A percentile compares a stretch with the other conserved stretches of the same genome.
These are phyloP conservation scores for Microtus richardsoni DNA, from an alignment of 2,113 vertebrate genomes.

Conservation along the genomic window DNA sequence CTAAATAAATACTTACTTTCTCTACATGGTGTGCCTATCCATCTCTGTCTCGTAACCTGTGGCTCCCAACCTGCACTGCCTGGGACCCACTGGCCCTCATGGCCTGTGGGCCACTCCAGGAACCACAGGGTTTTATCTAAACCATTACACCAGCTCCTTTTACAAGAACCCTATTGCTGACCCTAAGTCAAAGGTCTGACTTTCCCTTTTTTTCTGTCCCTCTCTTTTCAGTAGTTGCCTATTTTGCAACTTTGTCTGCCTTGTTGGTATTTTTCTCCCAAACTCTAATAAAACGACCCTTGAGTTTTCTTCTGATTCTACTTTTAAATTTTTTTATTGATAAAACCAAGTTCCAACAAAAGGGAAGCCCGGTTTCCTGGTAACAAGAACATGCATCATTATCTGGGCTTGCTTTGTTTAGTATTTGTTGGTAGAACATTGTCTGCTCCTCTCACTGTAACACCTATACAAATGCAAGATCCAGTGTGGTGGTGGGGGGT, in stretches of 20 bases:
- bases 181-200: neutral
- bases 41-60: too few relatives aligned
- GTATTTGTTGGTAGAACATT: neutral
- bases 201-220: neutral
- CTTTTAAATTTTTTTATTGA: neutral
- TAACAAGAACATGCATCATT: neutral
- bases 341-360: neutral
- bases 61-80: too few relatives aligned
- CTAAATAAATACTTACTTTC: too few relatives aligned
- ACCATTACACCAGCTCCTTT: too few relatives aligned
- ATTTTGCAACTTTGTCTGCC: neutral
- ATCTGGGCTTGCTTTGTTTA: conserved; percentile 5
- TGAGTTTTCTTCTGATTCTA: neutral
- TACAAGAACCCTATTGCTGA: neutral
- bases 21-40: too few relatives aligned
- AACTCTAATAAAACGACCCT: neutral
- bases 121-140: too few relatives aligned
- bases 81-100: too few relatives aligned
- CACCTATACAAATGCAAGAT: neutral
- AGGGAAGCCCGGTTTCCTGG: neutral
- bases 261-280: neutral
- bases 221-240: neutral
- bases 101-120: too few relatives aligned
- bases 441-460: neutral
- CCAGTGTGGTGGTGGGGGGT: neutral